Base-by-base conservation (phyloP, 2,888 invertebrate genomes). In the Drosophila prolongata region DNA sequence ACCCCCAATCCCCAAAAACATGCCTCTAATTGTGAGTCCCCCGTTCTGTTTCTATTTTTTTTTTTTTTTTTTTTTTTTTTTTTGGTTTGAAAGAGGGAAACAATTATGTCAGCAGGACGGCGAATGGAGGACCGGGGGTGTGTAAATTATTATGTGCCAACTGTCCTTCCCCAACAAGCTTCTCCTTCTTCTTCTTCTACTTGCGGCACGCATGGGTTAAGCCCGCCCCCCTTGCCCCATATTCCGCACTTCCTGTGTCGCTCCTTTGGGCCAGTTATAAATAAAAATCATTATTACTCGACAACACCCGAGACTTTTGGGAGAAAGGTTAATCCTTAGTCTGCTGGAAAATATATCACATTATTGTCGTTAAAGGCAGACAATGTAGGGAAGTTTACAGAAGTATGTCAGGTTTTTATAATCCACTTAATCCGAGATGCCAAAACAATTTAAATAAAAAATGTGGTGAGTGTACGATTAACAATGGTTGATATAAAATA, bases 91-190 rank as follows among this genome's bases (percentile, higher is more conserved):
- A 44, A 50, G 49, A 49, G 50, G 38, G 27, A 49, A 49, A 49
- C 73, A 87, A 87, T 85, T 84, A 87, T 82, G 87, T 87, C 82
- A 82, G 80, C 80, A 75, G 68, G 68, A 65, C 65, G 65, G 52
- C 52, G 57, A 43, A 55, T 59, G 43, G 50, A 68, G 19, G 56
- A 49, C 66, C 60, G 78, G 56, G 66, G 58, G 66, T 61, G 82
- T 77, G 79, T 82, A 79, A 82, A 82, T 87, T 85, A 85, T 82
- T 87, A 82, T 82, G 81, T 76, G 81, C 72, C 82, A 82, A 85
- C 81, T 84, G 82, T 80, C 86, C 82, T 81, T 60, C 47, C 62
- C 64, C 67, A 61, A 57, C 52, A 38, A 24, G 60, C 27, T 54
- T 44, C 24, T 24, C 24, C 24, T 24, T 24, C 53, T 64, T 62